Base-by-base conservation (phyloP, 2,797 vertebrate genomes). In the Oreonectes daqikongensis region DNA sequence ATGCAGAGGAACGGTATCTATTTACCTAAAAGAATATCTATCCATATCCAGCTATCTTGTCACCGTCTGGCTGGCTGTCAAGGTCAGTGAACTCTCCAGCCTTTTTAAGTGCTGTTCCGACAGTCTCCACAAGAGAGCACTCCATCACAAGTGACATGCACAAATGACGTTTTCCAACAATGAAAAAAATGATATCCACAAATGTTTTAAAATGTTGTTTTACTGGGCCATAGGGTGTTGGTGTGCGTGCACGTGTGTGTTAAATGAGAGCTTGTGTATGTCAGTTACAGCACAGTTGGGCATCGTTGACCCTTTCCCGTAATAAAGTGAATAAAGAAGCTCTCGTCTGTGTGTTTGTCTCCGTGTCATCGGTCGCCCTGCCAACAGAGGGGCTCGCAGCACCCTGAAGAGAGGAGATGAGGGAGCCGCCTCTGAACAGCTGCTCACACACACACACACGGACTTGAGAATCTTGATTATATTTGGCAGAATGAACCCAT, bases 341-440 rank as follows among this genome's bases (percentile, higher is more conserved):
- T 18, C n/a, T 71, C 14, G 79, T 80, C 84, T 79, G 80, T 75
- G 70, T 50, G 81, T 64, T 79, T 88, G 91, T 87, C 87, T 87
- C 89, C 78, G 28, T 89, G 88, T 88, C 90, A 89, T 90, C 88
- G 61, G 75, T 89, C 76, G 81, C 88, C 78, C 68, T 80, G 88
- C 85, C 87, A 88, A 89, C 83, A 53, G 75, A 53, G 82, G 83
- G 82, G 80, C 79, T 59, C 55, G 81, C 55, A 75, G 82, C 5
- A 69, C 85, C 85, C 84, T 82, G 48, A 84, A 42, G 84, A 80
- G 77, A 82, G 64, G 78, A 81, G 76, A 66, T 57, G 78, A 67
- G 40, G 69, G 22, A 64, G 63, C 66, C 82, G 69, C 73, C 78
- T 81, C 76, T 60, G 72, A 85, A 86, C 85, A 88, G 85, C 83